A percentile compares a stretch with the other conserved stretches of the same genome.
Evolutionary conservation across 1,140 invertebrate species (phyloP).

Genomic region (Carcinoscorpius rotundicauda): DNA sequence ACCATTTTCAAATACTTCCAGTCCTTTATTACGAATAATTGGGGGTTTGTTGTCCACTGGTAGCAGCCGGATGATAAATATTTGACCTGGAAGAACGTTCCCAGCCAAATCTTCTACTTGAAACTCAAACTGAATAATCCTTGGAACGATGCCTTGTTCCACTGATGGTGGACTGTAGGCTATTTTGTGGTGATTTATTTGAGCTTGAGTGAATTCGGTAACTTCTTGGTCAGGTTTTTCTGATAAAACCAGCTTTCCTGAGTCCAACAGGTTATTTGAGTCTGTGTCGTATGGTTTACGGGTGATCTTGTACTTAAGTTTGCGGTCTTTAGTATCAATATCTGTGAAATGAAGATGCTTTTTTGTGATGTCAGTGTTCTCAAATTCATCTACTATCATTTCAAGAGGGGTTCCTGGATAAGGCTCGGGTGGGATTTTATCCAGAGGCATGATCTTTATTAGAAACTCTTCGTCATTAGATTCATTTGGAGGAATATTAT

Average conservation of each 20-base stretch:
- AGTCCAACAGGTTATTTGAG: slow-evolving; percentile 26
- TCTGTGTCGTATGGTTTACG: slow-evolving; percentile 30
- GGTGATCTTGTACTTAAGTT: slow-evolving; percentile 29
- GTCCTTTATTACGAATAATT: slow-evolving; percentile 28
- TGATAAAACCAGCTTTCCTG: slow-evolving; percentile 31
- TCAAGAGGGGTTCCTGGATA: slow-evolving; percentile 27
- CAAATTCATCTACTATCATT: slow-evolving; percentile 32
- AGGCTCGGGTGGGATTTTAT: slow-evolving; percentile 32
- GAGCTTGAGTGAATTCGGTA: slow-evolving; percentile 31
- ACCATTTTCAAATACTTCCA: slow-evolving; percentile 31
- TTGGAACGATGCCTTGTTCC: slow-evolving; percentile 31
- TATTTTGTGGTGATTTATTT: slow-evolving; percentile 34
- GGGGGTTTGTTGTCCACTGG: slow-evolving; percentile 36
- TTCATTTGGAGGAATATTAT: slow-evolving; percentile 31
- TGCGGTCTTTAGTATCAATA: slow-evolving; percentile 29
- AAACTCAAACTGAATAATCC: slow-evolving; percentile 33
- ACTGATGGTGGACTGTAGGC: slow-evolving; percentile 33
- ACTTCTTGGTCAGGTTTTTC: slow-evolving; percentile 27
- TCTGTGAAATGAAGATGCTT: slow-evolving; percentile 31
- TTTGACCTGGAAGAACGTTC: slow-evolving; percentile 30
- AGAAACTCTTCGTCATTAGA: slow-evolving; percentile 29
- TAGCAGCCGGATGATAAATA: slow-evolving; percentile 30
- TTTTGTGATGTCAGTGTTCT: slow-evolving; percentile 29
- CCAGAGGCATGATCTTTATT: slow-evolving; percentile 34
- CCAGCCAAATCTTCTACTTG: slow-evolving; percentile 31